Base-by-base conservation (phyloP, 2,888 invertebrate genomes). In the Cistogaster globosa region DNA sequence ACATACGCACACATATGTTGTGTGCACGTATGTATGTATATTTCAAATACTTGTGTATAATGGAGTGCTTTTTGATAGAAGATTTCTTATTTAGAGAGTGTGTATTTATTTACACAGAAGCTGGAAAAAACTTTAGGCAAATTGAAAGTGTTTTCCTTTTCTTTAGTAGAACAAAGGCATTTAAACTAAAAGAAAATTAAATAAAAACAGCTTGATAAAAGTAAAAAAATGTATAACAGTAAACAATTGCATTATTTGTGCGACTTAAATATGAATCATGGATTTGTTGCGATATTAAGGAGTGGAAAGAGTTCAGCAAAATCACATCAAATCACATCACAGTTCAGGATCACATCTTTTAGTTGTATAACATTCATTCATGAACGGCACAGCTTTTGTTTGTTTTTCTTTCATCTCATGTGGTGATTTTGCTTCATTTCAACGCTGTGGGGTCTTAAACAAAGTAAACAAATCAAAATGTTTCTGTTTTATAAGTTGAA, bases 71-170 rank as follows among this genome's bases (percentile, higher is more conserved):
- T 16, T 16, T 20, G 8, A 9, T 2, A 12, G 36, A 55, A 36
- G 67, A 65, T 32, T 32, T 32, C 32, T 32, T 2, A 7, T 32
- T 5, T 32, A 8, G n/a, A 8, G n/a, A 48, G 26, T 26, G 18
- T 53, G 16, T 48, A n/a, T 51, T 51, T 53, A 53, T 53, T 53
- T 53, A 48, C 51, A 45, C 14, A 55, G 57, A 20, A 53, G 20
- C n/a, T 20, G 72, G 12, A 0, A 62, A n/a, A 79, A 84, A 51
- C 38, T 71, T 71, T n/a, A 45, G 42, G 36, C 63, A 76, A 81
- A 65, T 48, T 60, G 26, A 45, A 67, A n/a, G 7, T 7, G 5
- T 45, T 55, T 78, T 69, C n/a, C 36, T 14, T 7, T 32, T 36
- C 0, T 20, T 18, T 7, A 2, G n/a, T 53, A 20, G 6, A n/a